Base-by-base conservation (phyloP, 2,888 invertebrate genomes). In the Cremastinae sp. region DNA sequence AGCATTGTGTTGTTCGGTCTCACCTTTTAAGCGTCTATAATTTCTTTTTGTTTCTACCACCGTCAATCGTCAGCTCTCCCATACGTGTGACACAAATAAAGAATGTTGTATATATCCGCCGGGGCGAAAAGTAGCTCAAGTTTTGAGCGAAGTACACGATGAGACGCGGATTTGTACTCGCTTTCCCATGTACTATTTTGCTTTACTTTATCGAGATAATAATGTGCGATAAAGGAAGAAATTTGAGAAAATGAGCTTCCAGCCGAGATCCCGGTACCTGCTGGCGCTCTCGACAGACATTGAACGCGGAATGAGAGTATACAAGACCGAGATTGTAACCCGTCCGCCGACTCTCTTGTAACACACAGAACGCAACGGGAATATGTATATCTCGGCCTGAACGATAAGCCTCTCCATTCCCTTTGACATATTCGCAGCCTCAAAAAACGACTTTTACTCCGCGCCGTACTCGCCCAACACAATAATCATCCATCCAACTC, bases 331-430 rank as follows among this genome's bases (percentile, higher is more conserved):
- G 14, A 36, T n/a, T 36, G 20, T 61, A 34, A 61, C 28, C 43
- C 69, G 41, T 53, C 59, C 59, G 38, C 51, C 16, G 34, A 58
- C 74, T 75, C 51, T 49, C 8, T 8, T 58, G 8, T n/a, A n/a
- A n/a, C n/a, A 28, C 18, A 59, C 45, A 62, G 53, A 66, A 53
- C 77, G 64, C 75, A 79, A 74, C 75, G 71, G 56, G 66, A 78
- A 73, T 80, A 72, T 74, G 74, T 74, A 76, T 45, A 58, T 28
- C 2, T 28, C 2, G 2, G 5, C 28, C 2, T 28, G 28, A 79
- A 78, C 74, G 79, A 77, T 56, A 80, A 75, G 51, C 43, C 49
- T 43, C 49, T 20, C 20, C 53, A 16, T 65, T 20, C 12, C 14
- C 22, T n/a, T 18, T 18, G 36, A 7, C 47, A 28, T 38, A n/a